Base-by-base conservation (phyloP, 2,888 invertebrate genomes). In the Apantesis nais region DNA sequence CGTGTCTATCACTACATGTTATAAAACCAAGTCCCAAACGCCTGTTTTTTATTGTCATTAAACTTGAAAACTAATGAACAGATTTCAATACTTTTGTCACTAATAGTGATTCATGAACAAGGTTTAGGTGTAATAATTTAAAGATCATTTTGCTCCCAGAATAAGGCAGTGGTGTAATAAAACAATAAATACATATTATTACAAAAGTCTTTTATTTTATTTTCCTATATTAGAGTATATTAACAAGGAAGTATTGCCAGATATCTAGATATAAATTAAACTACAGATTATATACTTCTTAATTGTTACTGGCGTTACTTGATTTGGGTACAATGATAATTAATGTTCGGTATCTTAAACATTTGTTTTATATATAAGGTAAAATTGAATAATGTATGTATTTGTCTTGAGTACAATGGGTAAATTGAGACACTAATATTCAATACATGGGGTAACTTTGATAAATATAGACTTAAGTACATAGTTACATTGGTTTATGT, bases 171-270 rank as follows among this genome's bases (percentile, higher is more conserved):
- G 12, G 29, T 29, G 29, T 29, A 58, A 29, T 55, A 29, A 58
- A 58, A 58, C 58, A 58, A 58, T 58, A 29, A 29, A 29, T 29
- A 58, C 16, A 5, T 29, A 58, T 29, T 65, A 48, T 65, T 62
- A 62, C 37, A 68, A 62, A 60, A 62, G 62, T 58, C 39, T 73
- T 55, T 65, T 48, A 29, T 60, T 37, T 58, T 63, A 63, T 65
- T 52, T 34, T 70, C 14, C 75, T 90, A 90, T 8, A 84, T 90
- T 87, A 87, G 82, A 84, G 74, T 88, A 87, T 86, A 78, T 82
- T 48, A 77, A 79, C 52, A 79, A 74, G 70, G 37, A 58, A 44
- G 60, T 68, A 64, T 68, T 68, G 68, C 68, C 68, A 68, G 63
- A 31, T 41, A 31, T 62, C 22, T 61, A 48, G 62, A 66, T 58